A percentile compares a stretch with the other conserved stretches of the same genome.
Conservation (phyloP, 2,888 invertebrate genomes). For the Eumacrocentrus americanus region DNA sequence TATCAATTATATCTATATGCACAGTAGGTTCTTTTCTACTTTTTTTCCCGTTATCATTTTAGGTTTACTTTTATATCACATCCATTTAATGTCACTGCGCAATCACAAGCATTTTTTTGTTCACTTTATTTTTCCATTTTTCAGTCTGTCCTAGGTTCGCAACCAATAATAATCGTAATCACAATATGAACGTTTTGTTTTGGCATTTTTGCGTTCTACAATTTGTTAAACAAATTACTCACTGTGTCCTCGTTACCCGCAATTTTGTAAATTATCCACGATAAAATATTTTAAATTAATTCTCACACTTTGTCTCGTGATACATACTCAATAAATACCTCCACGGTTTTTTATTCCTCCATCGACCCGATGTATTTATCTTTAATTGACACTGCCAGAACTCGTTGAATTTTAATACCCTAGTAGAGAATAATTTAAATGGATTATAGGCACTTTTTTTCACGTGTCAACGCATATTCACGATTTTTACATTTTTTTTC, state of each 20-base stretch:
- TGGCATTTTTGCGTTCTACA: conserved; percentile 20
- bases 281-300: no score
- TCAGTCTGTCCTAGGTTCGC: conserved; percentile 31
- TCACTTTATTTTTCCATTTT: conserved; percentile 13
- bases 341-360: conserved; percentile 23
- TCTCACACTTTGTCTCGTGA: no score
- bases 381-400: conserved; percentile 36
- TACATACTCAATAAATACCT: no score
- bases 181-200: conserved; percentile 31
- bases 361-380: conserved; percentile 1
- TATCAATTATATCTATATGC: conserved; percentile 28
- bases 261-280: no score
- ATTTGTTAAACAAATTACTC: conserved; percentile 13
- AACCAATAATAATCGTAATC: conserved; percentile 41
- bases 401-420: conserved; percentile 30
- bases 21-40: conserved; percentile 19
- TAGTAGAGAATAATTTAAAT: conserved; percentile 39
- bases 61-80: conserved; percentile 45
- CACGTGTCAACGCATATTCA: conserved; percentile 33
- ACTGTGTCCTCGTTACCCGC: neutral
- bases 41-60: conserved; percentile 30
- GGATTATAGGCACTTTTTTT: conserved; percentile 49
- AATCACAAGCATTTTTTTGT: conserved; percentile 31
- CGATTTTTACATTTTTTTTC: conserved; percentile 8
- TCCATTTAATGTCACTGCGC: conserved; percentile 42